Evolutionary conservation across 2,797 vertebrate species (phyloP).

Genomic region (Propithecus deckenii): DNA sequence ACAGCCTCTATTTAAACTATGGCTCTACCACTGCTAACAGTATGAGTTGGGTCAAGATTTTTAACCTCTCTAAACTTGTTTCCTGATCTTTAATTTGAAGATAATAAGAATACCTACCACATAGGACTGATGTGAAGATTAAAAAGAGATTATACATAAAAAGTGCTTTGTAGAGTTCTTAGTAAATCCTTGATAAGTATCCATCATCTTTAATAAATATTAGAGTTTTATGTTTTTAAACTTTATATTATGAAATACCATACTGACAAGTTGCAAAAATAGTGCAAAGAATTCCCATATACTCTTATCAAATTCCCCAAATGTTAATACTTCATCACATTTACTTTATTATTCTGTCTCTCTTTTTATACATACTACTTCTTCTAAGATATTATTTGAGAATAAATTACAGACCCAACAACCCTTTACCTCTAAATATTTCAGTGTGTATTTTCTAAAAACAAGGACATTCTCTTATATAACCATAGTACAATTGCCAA

Average conservation of each 20-base stretch:
- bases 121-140: not conserved
- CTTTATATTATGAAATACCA: constrained; percentile 32
- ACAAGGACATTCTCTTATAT: not conserved
- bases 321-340: not conserved
- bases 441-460: not conserved
- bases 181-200: not conserved
- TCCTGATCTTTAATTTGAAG: constrained; percentile 34
- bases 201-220: constrained; percentile 19
- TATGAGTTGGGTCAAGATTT: not conserved
- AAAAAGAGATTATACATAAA: not conserved
- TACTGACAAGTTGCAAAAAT: not conserved
- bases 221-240: constrained; percentile 3
- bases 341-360: not conserved
- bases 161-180: constrained; percentile 17
- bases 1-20: not conserved
- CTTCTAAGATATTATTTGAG: not conserved
- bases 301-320: not conserved
- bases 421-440: not conserved
- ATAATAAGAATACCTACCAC: not conserved
- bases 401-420: not conserved
- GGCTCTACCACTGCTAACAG: not conserved
- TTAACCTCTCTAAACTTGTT: not conserved
- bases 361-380: not conserved
- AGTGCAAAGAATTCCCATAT: not conserved
- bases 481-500: not conserved